Base-by-base conservation (phyloP, 37 sponge, comb jelly and placozoan genomes). In the Dysidea cf. avara region DNA sequence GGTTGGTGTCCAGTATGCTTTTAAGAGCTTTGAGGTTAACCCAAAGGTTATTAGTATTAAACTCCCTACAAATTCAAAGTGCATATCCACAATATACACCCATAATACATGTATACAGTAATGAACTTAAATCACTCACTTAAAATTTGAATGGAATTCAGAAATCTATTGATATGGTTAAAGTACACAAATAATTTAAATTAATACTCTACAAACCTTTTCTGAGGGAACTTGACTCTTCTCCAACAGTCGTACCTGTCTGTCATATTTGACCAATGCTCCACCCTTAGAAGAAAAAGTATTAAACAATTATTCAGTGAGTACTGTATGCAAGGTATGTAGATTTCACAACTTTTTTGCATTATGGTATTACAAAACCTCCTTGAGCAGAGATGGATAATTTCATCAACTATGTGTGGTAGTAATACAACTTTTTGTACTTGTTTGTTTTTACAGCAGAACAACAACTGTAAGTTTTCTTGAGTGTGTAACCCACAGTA, bases 1-100 rank as follows among this genome's bases (percentile, higher is more conserved):
- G 32, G 18, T 71, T 71, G 26, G 40, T 57, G 7, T 56, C 21
- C 39, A 91, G 37, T 7, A 90, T 63, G 34, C 90, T 64, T 36
- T 90, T 68, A 49, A 97, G 77, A 33, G 92, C 86, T 7, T 25
- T 61, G 60, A 97, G 71, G 40, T 66, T 79, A 11, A 74, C 83
- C 99, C 99, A 97, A 33, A 97, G 55, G 71, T 97, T 97, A 49
- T 97, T 97, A 0, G 99, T 97, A 75, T 97, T 97, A 87, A 97
- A 97, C 0, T 94, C 81, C 74, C 78, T 84, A 35, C 17, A 21
- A 22, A n/a, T n/a, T n/a, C n/a, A n/a, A n/a, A n/a, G n/a, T n/a
- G n/a, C n/a, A n/a, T n/a, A n/a, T n/a, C n/a, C n/a, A n/a, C 11
- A 20, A 46, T 24, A 32, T 35, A 35, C 68, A 35, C 20, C 4